Percentiles rank a stretch among this genome's conserved stretches.
Conservation (phyloP, 2,113 vertebrate species). For the Lasiurus borealis region DNA sequence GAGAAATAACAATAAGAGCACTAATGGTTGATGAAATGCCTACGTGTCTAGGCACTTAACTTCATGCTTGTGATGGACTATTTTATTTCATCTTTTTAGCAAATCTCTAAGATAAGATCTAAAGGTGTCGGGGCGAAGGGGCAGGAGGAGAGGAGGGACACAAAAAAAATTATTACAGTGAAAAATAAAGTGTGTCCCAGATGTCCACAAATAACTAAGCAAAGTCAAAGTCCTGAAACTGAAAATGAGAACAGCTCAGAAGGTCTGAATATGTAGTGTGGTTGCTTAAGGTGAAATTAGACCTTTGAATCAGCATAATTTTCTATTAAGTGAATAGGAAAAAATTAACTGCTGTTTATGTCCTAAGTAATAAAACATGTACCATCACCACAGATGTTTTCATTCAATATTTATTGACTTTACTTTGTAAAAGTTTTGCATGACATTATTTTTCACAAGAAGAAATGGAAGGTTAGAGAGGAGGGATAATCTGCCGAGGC, state of each 20-base stretch:
- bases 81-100: constrained; percentile 4
- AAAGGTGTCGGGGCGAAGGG: background rate
- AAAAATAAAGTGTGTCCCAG: background rate
- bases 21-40: background rate
- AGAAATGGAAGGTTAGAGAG: constrained; percentile 7
- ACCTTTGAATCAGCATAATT: background rate
- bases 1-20: background rate
- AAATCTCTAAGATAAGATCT: background rate
- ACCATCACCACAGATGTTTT: background rate
- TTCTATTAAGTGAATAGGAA: background rate
- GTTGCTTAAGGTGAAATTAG: background rate
- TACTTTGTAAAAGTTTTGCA: background rate
- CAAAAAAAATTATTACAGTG: background rate
- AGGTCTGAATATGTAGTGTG: background rate
- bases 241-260: constrained; percentile 45
- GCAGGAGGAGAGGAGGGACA: too few relatives aligned
- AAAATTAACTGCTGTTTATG: background rate
- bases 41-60: background rate
- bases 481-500: background rate
- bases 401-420: background rate
- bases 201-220: constrained; percentile 41
- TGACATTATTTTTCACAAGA: background rate
- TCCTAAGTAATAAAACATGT: background rate
- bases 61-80: background rate
- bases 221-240: constrained; percentile 60